These are phyloP conservation scores for Drosophila lutescens DNA, from an alignment of 2,888 invertebrate genomes.

Conservation along the genomic window DNA sequence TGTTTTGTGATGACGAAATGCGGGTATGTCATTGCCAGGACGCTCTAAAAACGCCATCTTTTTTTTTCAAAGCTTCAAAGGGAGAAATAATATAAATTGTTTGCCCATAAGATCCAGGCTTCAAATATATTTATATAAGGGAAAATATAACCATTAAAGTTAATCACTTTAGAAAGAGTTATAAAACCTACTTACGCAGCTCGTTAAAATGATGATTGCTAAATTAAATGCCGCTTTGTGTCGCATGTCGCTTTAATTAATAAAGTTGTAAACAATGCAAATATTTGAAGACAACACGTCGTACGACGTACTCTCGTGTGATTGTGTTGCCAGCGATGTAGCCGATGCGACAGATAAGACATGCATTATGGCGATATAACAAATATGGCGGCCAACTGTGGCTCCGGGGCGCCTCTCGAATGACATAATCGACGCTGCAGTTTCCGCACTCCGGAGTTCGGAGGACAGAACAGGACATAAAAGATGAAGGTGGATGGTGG, in stretches of 20 bases:
- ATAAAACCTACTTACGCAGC: not conserved
- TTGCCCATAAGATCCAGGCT: too few species aligned
- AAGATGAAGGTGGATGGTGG: slow-evolving; percentile 12
- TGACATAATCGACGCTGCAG: slow-evolving; percentile 77
- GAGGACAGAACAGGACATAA: slow-evolving; percentile 13
- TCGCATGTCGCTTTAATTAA: slow-evolving; percentile 10
- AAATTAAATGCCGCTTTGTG: not conserved
- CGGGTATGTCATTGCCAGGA: too few species aligned
- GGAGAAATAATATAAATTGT: too few species aligned
- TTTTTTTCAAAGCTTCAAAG: too few species aligned
- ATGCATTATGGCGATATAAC: slow-evolving; percentile 69
- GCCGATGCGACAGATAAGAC: slow-evolving; percentile 69
- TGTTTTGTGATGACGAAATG: too few species aligned
- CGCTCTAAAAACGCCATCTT: too few species aligned
- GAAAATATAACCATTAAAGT: not conserved
- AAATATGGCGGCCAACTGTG: slow-evolving; percentile 45
- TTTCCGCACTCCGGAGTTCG: slow-evolving; percentile 51
- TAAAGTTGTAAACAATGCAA: slow-evolving; percentile 28
- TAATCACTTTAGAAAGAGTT: not conserved
- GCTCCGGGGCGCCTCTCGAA: slow-evolving; percentile 44
- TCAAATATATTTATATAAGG: too few species aligned
- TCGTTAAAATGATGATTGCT: not conserved
- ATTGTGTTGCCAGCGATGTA: slow-evolving; percentile 32
- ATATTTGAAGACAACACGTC: slow-evolving; percentile 5
- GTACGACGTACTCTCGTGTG: slow-evolving; percentile 5